These are phyloP conservation scores for Ernsta delagoae DNA, from an alignment of 2,888 invertebrate species.

Conservation along the genomic window DNA sequence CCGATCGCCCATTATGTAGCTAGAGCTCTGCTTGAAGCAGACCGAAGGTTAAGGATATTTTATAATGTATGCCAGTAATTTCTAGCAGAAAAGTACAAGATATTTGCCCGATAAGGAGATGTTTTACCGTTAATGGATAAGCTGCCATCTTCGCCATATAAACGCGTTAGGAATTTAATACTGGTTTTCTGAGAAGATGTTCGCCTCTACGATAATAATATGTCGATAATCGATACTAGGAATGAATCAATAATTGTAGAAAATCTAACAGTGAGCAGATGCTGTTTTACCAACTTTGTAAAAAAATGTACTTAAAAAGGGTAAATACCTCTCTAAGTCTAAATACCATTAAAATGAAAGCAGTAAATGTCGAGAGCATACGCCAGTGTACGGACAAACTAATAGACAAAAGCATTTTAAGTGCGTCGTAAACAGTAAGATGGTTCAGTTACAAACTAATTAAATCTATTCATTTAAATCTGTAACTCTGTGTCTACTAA, in stretches of 20 bases:
- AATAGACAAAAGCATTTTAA: too few species aligned
- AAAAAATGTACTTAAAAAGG: too few species aligned
- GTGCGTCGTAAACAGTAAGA: not conserved
- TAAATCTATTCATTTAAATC: not conserved
- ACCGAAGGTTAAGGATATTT: conserved; percentile 34
- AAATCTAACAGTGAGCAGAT: too few species aligned
- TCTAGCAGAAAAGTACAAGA: conserved; percentile 58
- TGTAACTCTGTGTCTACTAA: too few species aligned
- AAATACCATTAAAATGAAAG: too few species aligned
- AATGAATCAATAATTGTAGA: too few species aligned
- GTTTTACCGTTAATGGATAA: conserved; percentile 70
- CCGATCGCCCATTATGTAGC: too few species aligned
- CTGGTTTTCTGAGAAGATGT: conserved; percentile 54
- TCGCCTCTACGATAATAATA: conserved; percentile 15
- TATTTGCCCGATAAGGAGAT: conserved; percentile 69
- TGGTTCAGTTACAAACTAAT: not conserved
- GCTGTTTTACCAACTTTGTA: too few species aligned
- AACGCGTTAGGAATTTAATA: conserved; percentile 60
- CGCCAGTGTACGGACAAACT: too few species aligned
- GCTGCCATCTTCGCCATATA: conserved; percentile 68
- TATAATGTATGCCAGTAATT: conserved; percentile 54
- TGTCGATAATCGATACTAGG: conserved; percentile 39
- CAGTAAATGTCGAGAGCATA: too few species aligned
- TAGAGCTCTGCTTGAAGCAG: too few species aligned
- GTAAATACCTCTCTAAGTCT: too few species aligned